These are phyloP conservation scores for Laothoe populi DNA, from an alignment of 2,888 invertebrate species.

Conservation along the genomic window DNA sequence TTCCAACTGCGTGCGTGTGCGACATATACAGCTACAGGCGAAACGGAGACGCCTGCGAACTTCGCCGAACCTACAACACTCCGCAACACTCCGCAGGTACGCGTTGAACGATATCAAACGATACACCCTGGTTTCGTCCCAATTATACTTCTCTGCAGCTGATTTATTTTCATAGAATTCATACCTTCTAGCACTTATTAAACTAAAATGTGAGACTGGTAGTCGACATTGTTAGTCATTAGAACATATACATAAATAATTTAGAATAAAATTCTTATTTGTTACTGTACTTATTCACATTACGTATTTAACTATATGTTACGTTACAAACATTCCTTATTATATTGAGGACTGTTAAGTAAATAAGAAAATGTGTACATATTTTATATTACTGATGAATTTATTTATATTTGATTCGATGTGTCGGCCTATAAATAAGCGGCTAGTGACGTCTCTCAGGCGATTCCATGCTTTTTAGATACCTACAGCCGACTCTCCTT, in stretches of 20 bases:
- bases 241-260: slow-evolving; percentile 79
- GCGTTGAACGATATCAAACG: slow-evolving; percentile 57
- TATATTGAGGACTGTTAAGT: slow-evolving; percentile 74
- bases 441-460: slow-evolving; percentile 48
- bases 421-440: slow-evolving; percentile 69
- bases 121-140: slow-evolving; percentile 78
- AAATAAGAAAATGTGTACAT: slow-evolving; percentile 71
- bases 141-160: slow-evolving; percentile 71
- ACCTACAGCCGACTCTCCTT: slow-evolving; percentile 34
- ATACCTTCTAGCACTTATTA: slow-evolving; percentile 81
- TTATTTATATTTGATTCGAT: slow-evolving; percentile 61
- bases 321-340: slow-evolving; percentile 73
- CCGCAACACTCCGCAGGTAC: slow-evolving; percentile 12
- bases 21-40: slow-evolving; percentile 34
- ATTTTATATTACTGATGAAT: slow-evolving; percentile 60
- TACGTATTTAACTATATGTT: slow-evolving; percentile 64
- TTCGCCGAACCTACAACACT: slow-evolving; percentile 2
- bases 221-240: slow-evolving; percentile 83
- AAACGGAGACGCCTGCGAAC: slow-evolving; percentile 37
- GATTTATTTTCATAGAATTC: slow-evolving; percentile 75
- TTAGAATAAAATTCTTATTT: slow-evolving; percentile 76
- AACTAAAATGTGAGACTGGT: slow-evolving; percentile 85
- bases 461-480: slow-evolving; percentile 26
- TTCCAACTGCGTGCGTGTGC: slow-evolving; percentile 24
- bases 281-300: slow-evolving; percentile 71